Evolutionary conservation across 1,140 invertebrate genomes (phyloP).

Genomic region (Atta colombica): DNA sequence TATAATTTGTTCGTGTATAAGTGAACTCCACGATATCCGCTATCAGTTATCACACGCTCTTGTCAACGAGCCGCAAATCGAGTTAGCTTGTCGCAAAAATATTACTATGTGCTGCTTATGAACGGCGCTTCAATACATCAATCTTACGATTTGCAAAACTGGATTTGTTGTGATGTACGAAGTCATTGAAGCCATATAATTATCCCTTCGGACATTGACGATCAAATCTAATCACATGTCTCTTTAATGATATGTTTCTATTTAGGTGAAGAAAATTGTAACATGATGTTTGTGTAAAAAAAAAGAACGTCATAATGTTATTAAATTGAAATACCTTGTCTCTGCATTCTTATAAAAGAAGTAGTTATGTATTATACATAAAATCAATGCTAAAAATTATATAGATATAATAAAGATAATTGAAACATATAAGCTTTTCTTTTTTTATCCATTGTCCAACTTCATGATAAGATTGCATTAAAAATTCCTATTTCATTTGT

Average conservation of each 20-base stretch:
- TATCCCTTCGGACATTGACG: neutral
- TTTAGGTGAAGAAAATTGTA: slow-evolving; percentile 6
- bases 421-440: neutral
- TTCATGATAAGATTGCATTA: neutral
- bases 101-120: slow-evolving; percentile 6
- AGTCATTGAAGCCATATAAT: slow-evolving; percentile 20
- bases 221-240: neutral
- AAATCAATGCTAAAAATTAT: neutral
- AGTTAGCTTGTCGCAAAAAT: slow-evolving; percentile 49
- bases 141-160: neutral
- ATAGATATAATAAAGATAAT: neutral
- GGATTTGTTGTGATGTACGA: neutral
- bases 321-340: neutral
- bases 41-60: slow-evolving; percentile 36
- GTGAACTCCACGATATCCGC: slow-evolving; percentile 30
- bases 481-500: neutral
- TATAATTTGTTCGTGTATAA: neutral
- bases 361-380: neutral
- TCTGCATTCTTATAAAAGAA: neutral
- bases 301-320: neutral
- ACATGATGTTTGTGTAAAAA: neutral
- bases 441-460: neutral
- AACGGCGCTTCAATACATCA: slow-evolving; percentile 1
- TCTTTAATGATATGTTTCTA: neutral
- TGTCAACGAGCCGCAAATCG: slow-evolving; percentile 50